Percentiles rank a stretch among this genome's conserved stretches.
Evolutionary conservation across 2,797 vertebrate species (phyloP).

Genomic region (Gobionotothen gibberifrons): DNA sequence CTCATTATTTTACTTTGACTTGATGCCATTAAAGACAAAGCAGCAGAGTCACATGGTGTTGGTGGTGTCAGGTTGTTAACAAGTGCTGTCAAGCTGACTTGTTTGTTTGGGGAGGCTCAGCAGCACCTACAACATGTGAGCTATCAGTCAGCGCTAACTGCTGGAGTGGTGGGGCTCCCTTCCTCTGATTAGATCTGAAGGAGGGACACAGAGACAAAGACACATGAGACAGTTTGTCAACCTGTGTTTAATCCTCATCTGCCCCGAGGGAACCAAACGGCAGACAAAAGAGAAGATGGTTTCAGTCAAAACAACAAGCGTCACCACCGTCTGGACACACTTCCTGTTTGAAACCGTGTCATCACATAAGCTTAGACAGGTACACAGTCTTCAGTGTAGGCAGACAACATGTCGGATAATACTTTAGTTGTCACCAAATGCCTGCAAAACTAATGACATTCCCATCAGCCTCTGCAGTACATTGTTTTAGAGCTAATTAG

Average conservation of each 20-base stretch:
- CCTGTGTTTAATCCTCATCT: slow-evolving; percentile 29
- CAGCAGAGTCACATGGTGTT: neutral
- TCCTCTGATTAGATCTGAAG: slow-evolving; percentile 16
- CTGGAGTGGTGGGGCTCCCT: slow-evolving; percentile 8
- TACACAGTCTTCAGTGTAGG: neutral
- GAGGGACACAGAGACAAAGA: slow-evolving; percentile 8
- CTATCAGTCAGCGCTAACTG: slow-evolving; percentile 11
- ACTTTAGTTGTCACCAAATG: neutral
- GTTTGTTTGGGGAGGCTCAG: slow-evolving; percentile 15
- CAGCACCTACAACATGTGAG: neutral
- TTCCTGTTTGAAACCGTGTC: neutral
- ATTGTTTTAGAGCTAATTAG: neutral
- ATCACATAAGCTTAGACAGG: neutral
- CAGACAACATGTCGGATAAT: neutral
- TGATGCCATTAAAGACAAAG: neutral
- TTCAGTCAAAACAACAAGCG: slow-evolving; percentile 41
- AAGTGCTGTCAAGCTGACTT: neutral
- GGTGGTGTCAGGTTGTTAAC: slow-evolving; percentile 20
- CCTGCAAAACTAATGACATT: neutral
- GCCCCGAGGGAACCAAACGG: neutral
- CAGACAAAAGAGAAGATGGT: slow-evolving; percentile 12
- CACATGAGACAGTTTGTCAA: slow-evolving; percentile 13
- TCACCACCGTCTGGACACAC: slow-evolving; percentile 2
- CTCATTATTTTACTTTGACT: slow-evolving; percentile 1
- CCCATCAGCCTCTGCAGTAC: neutral